Conservation (phyloP, 2,888 invertebrate species). For the Cyrtodaria siliqua region DNA sequence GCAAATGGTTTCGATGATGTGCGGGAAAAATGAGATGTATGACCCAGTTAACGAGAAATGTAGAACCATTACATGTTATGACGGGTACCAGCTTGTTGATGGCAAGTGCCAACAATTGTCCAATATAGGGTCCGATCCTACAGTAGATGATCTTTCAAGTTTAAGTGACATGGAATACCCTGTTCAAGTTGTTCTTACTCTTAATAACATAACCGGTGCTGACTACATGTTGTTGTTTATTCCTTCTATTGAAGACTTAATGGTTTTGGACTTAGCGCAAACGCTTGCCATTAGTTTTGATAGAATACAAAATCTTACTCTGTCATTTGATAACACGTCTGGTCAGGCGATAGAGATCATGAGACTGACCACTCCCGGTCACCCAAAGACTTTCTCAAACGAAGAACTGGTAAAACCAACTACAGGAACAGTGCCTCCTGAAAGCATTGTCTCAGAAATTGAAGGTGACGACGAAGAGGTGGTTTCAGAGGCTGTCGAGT, state of each 20-base stretch:
- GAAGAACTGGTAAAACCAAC: too few species aligned
- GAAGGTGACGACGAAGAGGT: not conserved
- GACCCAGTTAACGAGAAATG: slow-evolving; percentile 67
- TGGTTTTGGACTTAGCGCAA: slow-evolving; percentile 51
- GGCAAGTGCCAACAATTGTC: slow-evolving; percentile 53
- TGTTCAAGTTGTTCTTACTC: slow-evolving; percentile 59
- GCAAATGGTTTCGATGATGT: slow-evolving; percentile 30
- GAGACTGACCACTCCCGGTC: too few species aligned
- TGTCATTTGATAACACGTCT: slow-evolving; percentile 39
- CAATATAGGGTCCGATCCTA: slow-evolving; percentile 17
- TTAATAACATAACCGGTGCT: slow-evolving; percentile 64
- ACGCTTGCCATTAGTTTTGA: slow-evolving; percentile 66
- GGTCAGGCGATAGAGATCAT: too few species aligned
- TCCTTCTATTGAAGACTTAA: slow-evolving; percentile 26
- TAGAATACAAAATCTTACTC: slow-evolving; percentile 67
- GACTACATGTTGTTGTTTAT: slow-evolving; percentile 49
- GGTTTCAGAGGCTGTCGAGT: not conserved
- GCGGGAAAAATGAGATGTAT: slow-evolving; percentile 66
- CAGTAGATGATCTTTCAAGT: slow-evolving; percentile 33
- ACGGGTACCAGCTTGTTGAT: slow-evolving; percentile 60
- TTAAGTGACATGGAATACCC: slow-evolving; percentile 54
- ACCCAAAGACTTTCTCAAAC: too few species aligned
- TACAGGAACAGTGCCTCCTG: too few species aligned
- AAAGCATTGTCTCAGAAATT: too few species aligned
- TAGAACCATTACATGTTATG: slow-evolving; percentile 63